Evolutionary conservation across 2,888 invertebrate species (phyloP), one percentile per base, ranked within the genome.

Genomic region (Alviniconcha strummeri): DNA sequence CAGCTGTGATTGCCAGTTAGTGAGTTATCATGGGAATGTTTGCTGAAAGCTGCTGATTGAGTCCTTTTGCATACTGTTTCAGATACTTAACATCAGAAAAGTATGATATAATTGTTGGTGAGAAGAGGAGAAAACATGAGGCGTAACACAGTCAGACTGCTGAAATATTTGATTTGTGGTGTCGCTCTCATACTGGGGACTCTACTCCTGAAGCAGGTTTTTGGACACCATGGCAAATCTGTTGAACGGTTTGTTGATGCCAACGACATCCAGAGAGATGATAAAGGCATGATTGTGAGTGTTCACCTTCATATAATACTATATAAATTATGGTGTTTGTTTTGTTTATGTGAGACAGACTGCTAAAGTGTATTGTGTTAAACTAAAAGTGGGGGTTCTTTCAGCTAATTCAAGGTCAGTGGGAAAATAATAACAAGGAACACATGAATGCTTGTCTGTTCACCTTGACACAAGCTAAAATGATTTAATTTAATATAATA

Each of bases 81-180:
- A 36, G 36, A 36, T 36, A 36, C 3, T 36, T 36, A 36, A 36
- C 36, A 36, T 36, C 36, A 36, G 36, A 36, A 36, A 36, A 36
- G 36, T 36, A 36, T 36, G 36, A 36, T 36, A 36, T 36, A 36
- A 36, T 36, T 36, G 3, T 36, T 36, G 36, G 60, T 60, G 13
- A 60, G 9, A 60, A 60, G 60, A 8, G 60, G 13, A n/a, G 11
- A 15, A 55, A 87, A 36, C 19, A 93, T 93, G 93, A 89, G 90
- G 81, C 88, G 93, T 36, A 92, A 93, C 84, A 88, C 91, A 15
- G 89, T 92, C 13, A 90, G 91, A 0, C 64, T 92, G 80, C 84
- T 92, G 8, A 93, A 92, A 86, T 92, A 91, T 82, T 57, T 91
- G 11, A 84, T 90, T 19, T 89, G 88, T 56, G 92, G 90, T 7